These are phyloP conservation scores for Elegia similella DNA, from an alignment of 2,888 invertebrate species.

Conservation along the genomic window DNA sequence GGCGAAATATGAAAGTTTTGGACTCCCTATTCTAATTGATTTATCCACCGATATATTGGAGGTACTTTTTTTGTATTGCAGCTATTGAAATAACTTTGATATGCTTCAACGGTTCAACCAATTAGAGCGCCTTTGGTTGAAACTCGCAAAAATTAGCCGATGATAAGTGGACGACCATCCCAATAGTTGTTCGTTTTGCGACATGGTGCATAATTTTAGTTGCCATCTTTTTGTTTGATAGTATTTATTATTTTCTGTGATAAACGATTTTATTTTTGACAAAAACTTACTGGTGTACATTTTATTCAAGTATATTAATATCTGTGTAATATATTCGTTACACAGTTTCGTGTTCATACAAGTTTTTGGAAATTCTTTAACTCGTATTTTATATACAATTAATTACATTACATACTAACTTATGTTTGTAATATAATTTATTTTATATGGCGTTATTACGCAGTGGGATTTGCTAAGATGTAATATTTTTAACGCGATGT, in stretches of 20 bases:
- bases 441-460: slow-evolving; percentile 12
- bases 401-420: slow-evolving; percentile 11
- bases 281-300: slow-evolving; percentile 7
- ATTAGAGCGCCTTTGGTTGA: too few relatives aligned
- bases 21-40: too few relatives aligned
- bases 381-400: slow-evolving; percentile 15
- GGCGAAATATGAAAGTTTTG: too few relatives aligned
- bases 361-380: slow-evolving; percentile 18
- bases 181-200: slow-evolving; percentile 38
- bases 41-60: too few relatives aligned
- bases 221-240: slow-evolving; percentile 71
- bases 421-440: slow-evolving; percentile 19
- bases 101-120: too few relatives aligned
- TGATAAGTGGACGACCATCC: background rate
- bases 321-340: slow-evolving; percentile 1
- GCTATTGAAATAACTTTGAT: too few relatives aligned
- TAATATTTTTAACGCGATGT: slow-evolving; percentile 11
- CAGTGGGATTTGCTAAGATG: slow-evolving; percentile 13
- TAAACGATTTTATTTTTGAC: slow-evolving; percentile 50
- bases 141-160: background rate
- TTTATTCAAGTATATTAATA: slow-evolving; percentile 11
- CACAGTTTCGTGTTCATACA: slow-evolving; percentile 3
- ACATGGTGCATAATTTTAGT: slow-evolving; percentile 66
- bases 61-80: too few relatives aligned
- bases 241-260: slow-evolving; percentile 79